Evolutionary conservation across 2,113 vertebrate species (phyloP).

Genomic region (Pelecanus crispus): DNA sequence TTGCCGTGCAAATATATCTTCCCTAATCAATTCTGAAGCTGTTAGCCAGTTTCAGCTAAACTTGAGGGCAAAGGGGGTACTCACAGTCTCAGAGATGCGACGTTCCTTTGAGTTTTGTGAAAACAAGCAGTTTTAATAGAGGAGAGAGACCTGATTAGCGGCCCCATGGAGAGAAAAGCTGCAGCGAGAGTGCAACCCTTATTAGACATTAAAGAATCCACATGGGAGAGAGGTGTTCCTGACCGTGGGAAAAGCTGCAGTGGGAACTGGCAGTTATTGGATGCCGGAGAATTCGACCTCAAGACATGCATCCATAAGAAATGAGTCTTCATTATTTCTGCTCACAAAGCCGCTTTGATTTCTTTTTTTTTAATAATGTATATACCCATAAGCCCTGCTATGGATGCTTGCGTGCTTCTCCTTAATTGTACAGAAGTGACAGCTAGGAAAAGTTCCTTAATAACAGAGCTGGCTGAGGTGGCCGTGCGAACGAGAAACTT

Average conservation of each 20-base stretch:
- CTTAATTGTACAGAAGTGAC: not conserved
- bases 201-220: conserved; percentile 68
- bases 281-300: conserved; percentile 34
- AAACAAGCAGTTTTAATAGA: conserved; percentile 46
- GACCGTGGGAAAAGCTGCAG: conserved; percentile 64
- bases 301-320: conserved; percentile 28
- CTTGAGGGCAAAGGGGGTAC: not conserved
- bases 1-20: not conserved
- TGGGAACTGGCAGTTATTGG: conserved; percentile 58
- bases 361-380: not conserved
- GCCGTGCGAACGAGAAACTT: rapidly evolving
- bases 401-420: not conserved
- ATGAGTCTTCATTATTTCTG: conserved; percentile 44
- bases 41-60: not conserved
- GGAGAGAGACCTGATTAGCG: conserved; percentile 48
- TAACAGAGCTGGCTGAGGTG: not conserved
- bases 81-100: not conserved
- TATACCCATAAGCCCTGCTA: not conserved
- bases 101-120: not conserved
- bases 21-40: not conserved
- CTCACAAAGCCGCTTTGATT: not conserved
- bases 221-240: conserved; percentile 62
- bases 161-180: conserved; percentile 62
- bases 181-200: conserved; percentile 38
- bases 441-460: not conserved